phyloP scores from a whole-genome alignment of 2,113 vertebrate genomes.

The Corythornis madagascariensis region DNA sequence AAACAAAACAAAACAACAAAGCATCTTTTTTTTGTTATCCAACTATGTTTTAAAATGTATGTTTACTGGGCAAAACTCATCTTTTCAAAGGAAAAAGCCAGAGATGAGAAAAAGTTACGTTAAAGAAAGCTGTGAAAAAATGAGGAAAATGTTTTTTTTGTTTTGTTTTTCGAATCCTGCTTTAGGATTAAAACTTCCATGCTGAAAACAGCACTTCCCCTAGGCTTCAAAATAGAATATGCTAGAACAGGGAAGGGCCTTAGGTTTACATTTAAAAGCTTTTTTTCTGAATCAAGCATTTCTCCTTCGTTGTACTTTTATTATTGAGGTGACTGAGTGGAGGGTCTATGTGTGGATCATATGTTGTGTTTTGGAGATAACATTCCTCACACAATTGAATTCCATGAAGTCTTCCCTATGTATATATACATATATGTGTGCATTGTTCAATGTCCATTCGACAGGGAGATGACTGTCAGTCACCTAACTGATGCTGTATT shows the following conservation, averaged over 20 bases:
- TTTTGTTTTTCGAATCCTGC: neutral
- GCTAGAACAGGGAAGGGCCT: neutral
- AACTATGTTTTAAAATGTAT: neutral
- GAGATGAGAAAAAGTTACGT: neutral
- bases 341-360: neutral
- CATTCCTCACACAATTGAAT: neutral
- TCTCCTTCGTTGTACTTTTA: neutral
- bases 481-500: neutral
- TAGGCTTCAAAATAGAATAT: neutral
- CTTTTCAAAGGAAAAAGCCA: neutral
- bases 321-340: neutral
- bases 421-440: rapidly evolving
- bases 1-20: neutral
- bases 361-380: neutral
- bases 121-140: neutral
- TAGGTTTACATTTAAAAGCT: neutral
- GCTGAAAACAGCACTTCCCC: neutral
- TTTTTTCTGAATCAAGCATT: neutral
- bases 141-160: neutral
- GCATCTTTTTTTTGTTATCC: neutral
- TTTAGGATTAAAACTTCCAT: neutral
- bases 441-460: neutral
- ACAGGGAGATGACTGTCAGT: neutral
- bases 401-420: neutral
- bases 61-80: neutral